These are phyloP conservation scores for Parazoanthus atlanticus DNA, from an alignment of 92 coral and sea anemone genomes.

Conservation along the genomic window DNA sequence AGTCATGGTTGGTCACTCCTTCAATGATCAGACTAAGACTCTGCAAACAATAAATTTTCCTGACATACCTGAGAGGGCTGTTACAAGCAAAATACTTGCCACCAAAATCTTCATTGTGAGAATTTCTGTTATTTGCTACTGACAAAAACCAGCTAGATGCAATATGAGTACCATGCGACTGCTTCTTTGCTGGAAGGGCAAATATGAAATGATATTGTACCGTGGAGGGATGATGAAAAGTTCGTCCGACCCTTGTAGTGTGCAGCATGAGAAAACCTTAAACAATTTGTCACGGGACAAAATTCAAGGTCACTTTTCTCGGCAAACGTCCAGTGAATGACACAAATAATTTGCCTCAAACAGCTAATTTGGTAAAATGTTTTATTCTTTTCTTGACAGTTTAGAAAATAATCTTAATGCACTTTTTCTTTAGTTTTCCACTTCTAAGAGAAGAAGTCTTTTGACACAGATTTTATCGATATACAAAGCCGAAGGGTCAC, in stretches of 20 bases:
- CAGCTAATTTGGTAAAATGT: background rate
- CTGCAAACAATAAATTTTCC: background rate
- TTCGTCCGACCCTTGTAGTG: background rate
- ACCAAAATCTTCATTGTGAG: background rate
- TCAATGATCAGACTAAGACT: background rate
- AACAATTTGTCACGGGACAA: conserved; percentile 15
- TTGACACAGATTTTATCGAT: background rate
- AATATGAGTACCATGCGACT: background rate
- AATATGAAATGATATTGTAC: background rate
- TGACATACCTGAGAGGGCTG: background rate
- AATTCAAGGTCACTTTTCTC: too few species aligned
- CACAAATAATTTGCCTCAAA: background rate
- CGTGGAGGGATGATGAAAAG: conserved; percentile 3
- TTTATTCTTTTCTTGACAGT: too few species aligned
- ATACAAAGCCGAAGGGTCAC: too few species aligned
- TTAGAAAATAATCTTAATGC: too few species aligned
- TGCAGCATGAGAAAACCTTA: conserved; percentile 14
- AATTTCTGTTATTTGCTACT: background rate
- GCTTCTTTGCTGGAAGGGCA: background rate
- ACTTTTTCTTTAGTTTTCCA: background rate
- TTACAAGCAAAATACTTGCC: background rate
- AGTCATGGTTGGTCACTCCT: background rate
- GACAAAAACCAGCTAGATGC: background rate
- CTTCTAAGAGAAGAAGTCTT: background rate
- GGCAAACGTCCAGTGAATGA: background rate